Percentiles rank a stretch among this genome's conserved stretches.
phyloP scores from a whole-genome alignment of 2,888 invertebrate species.

The Acanthococcus lagerstroemiae region DNA sequence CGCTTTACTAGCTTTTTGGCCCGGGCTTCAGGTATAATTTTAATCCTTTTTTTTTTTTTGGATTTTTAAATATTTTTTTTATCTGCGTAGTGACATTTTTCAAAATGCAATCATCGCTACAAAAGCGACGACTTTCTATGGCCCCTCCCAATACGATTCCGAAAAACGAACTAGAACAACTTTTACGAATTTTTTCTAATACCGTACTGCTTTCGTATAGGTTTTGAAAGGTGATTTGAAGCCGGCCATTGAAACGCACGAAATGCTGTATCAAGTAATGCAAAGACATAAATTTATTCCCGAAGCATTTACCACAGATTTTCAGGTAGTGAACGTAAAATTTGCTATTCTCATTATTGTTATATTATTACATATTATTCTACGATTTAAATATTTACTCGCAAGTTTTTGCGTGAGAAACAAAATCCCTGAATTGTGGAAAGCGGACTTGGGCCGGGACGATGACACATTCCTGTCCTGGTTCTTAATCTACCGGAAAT shows the following conservation, averaged over 20 bases:
- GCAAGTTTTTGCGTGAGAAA: too few species aligned
- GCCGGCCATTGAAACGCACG: conserved; percentile 97
- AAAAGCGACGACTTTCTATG: too few species aligned
- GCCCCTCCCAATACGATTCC: too few species aligned
- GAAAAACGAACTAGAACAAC: background rate
- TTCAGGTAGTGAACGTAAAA: too few species aligned
- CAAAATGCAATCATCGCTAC: too few species aligned
- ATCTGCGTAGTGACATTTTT: background rate
- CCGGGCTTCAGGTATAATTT: conserved; percentile 79
- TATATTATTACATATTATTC: background rate
- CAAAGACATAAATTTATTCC: conserved; percentile 95
- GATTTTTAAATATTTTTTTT: background rate
- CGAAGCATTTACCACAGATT: conserved; percentile 96
- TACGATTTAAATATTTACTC: too few species aligned
- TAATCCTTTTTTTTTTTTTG: conserved; percentile 4
- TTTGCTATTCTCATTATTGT: conserved; percentile 26
- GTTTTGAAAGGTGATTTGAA: conserved; percentile 80
- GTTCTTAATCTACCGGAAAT: too few species aligned
- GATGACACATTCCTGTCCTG: too few species aligned
- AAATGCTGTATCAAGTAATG: conserved; percentile 97
- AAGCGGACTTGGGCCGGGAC: too few species aligned
- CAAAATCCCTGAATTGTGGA: too few species aligned
- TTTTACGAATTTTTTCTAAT: conserved; percentile 1
- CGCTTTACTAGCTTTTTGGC: conserved; percentile 94
- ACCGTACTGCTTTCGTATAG: conserved; percentile 40